Conservation (phyloP, 2,113 vertebrate species). For the Hydrochoerus hydrochaeris region DNA sequence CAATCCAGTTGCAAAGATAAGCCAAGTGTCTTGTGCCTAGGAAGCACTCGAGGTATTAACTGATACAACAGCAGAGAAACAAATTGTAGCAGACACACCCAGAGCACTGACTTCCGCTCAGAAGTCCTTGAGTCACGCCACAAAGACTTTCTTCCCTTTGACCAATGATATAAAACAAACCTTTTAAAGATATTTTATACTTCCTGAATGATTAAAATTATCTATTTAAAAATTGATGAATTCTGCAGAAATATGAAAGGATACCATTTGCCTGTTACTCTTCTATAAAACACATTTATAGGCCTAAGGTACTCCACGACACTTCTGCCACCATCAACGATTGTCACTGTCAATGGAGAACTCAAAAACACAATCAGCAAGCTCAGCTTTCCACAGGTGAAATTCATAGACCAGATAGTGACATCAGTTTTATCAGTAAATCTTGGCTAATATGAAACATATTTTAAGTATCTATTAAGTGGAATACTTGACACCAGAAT, state of each 20-base stretch:
- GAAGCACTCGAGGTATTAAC: background rate
- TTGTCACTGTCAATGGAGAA: background rate
- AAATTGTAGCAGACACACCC: background rate
- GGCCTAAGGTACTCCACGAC: background rate
- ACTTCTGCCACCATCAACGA: background rate
- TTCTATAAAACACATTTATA: background rate
- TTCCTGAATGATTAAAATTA: background rate
- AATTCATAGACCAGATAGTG: background rate
- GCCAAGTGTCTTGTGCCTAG: background rate
- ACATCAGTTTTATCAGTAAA: background rate
- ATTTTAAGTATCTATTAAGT: background rate
- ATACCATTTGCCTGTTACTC: background rate
- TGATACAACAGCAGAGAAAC: background rate
- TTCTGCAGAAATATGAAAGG: conserved; percentile 29
- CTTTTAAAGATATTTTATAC: background rate
- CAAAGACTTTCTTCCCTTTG: background rate
- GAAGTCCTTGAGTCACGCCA: too few species aligned
- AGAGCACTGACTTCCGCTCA: background rate
- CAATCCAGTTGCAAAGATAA: background rate
- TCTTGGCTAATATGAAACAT: background rate
- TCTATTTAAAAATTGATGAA: background rate
- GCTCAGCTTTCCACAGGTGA: background rate
- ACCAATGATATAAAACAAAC: background rate
- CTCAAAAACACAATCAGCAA: background rate
- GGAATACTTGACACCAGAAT: background rate